Percentiles rank a stretch among this genome's conserved stretches.
Conservation (phyloP, 2,888 invertebrate genomes). For the Tillus elongatus region DNA sequence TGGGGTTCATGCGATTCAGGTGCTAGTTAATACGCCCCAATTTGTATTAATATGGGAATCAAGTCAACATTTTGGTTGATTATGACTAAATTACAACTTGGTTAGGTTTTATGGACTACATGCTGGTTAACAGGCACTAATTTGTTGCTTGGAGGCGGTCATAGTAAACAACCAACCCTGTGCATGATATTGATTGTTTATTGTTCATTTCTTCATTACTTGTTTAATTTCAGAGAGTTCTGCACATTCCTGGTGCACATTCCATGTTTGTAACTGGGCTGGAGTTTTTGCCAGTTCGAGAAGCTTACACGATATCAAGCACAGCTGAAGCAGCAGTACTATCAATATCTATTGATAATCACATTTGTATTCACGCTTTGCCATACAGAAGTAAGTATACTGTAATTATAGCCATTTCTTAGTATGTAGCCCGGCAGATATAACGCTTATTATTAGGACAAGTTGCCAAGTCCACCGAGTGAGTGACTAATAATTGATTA, state of each 20-base stretch:
- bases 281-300: constrained; percentile 76
- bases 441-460: background rate
- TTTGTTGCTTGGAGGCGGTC: no score
- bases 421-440: background rate
- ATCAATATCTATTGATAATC: constrained; percentile 93
- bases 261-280: constrained; percentile 96
- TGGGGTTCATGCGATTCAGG: no score
- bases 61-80: no score
- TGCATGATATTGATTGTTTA: no score
- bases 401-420: background rate
- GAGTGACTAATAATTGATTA: background rate
- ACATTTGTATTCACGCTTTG: constrained; percentile 80
- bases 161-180: no score
- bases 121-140: no score
- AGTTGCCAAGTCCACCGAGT: background rate
- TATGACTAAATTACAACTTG: no score
- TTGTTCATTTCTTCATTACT: constrained; percentile 7
- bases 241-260: constrained; percentile 79
- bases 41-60: no score
- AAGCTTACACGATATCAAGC: constrained; percentile 63
- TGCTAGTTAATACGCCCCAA: no score
- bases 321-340: constrained; percentile 79
- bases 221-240: constrained; percentile 54
- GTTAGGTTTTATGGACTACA: no score
- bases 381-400: constrained; percentile 63